Evolutionary conservation across 1,140 invertebrate genomes (phyloP), one percentile per base, ranked within the genome.

Genomic region (Drosophila nigromelanica): DNA sequence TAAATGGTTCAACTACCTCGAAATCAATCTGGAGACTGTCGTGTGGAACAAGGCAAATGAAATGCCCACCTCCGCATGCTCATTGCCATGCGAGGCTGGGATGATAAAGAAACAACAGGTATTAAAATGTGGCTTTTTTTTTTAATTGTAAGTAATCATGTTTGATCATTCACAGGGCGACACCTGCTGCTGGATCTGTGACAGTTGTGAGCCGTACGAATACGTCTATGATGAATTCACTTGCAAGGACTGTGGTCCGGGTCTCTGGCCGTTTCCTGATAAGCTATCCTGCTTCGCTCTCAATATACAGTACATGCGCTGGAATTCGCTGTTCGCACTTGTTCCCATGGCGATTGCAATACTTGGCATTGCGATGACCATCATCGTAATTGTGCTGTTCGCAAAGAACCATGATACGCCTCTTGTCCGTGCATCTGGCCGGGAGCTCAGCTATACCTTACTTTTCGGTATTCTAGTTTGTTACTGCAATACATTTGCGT

Each of bases 401-500:
- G 95, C 95, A 79, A 93, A 93, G 1, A 94, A 96, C 83, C 95
- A 96, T 56, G 93, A 95, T 71, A 98, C 97, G 0, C 96, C 97
- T 4, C 93, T 98, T 12, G 95, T 97, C 2, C 95, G 96, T 90
- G 96, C 97, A 1, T 96, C 96, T 0, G 96, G 96, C 2, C 91
- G 97, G 55, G 97, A 98, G 82, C 92, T 98, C 0, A 97, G 96
- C 82, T 96, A 97, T 86, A 95, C 95, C 47, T 94, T 97, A 47
- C 92, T 97, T 92, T 92, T 93, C 93, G 93, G 93, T 1, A 93
- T 93, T 77, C 85, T 92, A 4, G 71, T 93, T 5, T 93, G 93
- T 37, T 93, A 94, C 74, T 91, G 80, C 21, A 92, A 93, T 8
- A 92, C 93, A 4, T 96, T 97, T 89, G 93, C 95, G 5, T 93